Conservation (phyloP, 92 coral and sea anemone species). For the Epizoanthus stellaris region DNA sequence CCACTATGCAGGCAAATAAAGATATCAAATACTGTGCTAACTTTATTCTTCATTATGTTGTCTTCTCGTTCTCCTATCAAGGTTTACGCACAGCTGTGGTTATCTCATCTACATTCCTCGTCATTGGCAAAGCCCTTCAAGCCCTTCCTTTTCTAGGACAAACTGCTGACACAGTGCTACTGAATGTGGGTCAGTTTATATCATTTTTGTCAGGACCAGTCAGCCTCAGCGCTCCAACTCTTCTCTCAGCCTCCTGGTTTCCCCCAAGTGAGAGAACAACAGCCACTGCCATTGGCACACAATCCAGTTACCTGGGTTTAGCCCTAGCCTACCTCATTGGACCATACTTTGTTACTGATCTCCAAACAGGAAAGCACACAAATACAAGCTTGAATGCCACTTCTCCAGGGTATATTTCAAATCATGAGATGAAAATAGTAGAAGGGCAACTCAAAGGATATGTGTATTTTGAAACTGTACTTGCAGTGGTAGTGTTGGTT, state of each 20-base stretch:
- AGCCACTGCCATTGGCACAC: constrained; percentile 42
- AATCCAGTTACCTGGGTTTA: constrained; percentile 27
- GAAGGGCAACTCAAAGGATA: constrained; percentile 38
- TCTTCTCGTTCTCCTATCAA: neutral
- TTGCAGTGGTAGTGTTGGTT: constrained; percentile 36
- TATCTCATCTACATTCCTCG: constrained; percentile 17
- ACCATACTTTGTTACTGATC: constrained; percentile 27
- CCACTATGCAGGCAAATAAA: no score
- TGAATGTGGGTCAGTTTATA: constrained; percentile 23
- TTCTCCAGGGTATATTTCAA: neutral
- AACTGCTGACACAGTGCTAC: constrained; percentile 29
- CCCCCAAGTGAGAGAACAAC: constrained; percentile 45
- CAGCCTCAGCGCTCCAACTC: constrained; percentile 28
- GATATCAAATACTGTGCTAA: no score
- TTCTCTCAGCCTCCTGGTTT: constrained; percentile 32
- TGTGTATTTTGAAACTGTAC: constrained; percentile 49
- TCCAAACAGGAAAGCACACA: neutral
- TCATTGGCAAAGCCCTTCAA: constrained; percentile 23
- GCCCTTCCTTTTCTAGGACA: constrained; percentile 22
- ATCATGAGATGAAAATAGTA: neutral
- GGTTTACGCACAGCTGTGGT: constrained; percentile 25
- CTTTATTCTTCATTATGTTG: neutral
- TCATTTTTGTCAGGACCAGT: constrained; percentile 35
- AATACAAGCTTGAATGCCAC: neutral
- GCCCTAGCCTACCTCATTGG: constrained; percentile 30